Evolutionary conservation across 1,140 invertebrate genomes (phyloP).

Genomic region (Ceratina calcarata): DNA sequence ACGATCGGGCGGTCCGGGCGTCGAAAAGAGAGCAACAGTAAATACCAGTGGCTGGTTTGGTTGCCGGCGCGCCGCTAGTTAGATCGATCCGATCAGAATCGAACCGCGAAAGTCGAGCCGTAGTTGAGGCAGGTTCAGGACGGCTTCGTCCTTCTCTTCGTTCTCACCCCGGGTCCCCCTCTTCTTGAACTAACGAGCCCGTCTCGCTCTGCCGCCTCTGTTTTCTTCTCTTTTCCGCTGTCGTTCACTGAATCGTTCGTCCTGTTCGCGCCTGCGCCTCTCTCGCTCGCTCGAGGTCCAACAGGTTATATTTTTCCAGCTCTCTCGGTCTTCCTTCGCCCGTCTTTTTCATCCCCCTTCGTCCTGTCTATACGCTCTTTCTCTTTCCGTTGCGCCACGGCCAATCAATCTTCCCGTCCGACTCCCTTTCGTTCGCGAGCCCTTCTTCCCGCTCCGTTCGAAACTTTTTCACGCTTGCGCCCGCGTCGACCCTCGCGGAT

Average conservation of each 20-base stretch:
- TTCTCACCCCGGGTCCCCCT: constrained; percentile 12
- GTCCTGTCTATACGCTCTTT: not conserved
- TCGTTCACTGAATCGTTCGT: constrained; percentile 41
- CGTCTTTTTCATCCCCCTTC: constrained; percentile 17
- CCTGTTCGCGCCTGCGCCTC: constrained; percentile 39
- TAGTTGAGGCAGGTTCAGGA: constrained; percentile 78
- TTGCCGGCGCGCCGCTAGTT: constrained; percentile 36
- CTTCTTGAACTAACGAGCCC: constrained; percentile 24
- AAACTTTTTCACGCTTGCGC: constrained; percentile 61
- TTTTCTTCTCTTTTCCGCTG: constrained; percentile 60
- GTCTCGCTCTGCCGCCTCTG: constrained; percentile 29
- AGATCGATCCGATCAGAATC: constrained; percentile 77
- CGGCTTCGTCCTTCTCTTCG: constrained; percentile 53
- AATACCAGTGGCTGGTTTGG: constrained; percentile 50
- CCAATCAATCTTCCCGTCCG: constrained; percentile 35
- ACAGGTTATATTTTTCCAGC: constrained; percentile 79
- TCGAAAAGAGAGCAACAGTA: constrained; percentile 43
- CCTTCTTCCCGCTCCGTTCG: constrained; percentile 44
- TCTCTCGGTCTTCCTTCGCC: constrained; percentile 28
- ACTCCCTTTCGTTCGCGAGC: constrained; percentile 43
- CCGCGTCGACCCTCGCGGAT: constrained; percentile 18
- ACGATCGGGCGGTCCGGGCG: not conserved
- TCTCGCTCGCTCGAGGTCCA: constrained; percentile 75
- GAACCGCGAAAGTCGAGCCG: constrained; percentile 75
- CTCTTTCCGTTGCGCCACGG: constrained; percentile 21